Percentiles rank a stretch among this genome's conserved stretches.
These are phyloP conservation scores for Chlorops oryzae DNA, from an alignment of 1,140 invertebrate genomes.

Conservation along the genomic window DNA sequence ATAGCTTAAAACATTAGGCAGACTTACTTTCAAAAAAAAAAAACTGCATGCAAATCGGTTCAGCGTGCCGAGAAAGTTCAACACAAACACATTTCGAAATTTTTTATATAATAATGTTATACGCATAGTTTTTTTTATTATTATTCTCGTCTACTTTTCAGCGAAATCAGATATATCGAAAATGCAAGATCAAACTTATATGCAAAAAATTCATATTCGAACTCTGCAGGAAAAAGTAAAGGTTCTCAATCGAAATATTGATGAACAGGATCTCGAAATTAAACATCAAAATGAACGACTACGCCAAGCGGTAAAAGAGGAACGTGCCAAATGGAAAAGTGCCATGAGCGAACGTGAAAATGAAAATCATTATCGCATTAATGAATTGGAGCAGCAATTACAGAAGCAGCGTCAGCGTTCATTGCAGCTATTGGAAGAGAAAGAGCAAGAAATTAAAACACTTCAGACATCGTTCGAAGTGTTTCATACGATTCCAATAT, in stretches of 20 bases:
- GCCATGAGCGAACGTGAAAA: conserved; percentile 52
- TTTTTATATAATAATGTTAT: too few relatives aligned
- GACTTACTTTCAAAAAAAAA: too few relatives aligned
- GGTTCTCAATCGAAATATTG: conserved; percentile 56
- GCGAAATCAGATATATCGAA: conserved; percentile 20
- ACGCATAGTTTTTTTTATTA: too few relatives aligned
- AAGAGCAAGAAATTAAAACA: conserved; percentile 69
- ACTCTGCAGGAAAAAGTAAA: conserved; percentile 61
- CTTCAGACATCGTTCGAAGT: conserved; percentile 57
- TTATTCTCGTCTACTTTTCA: too few relatives aligned
- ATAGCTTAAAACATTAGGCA: too few relatives aligned
- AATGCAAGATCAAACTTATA: conserved; percentile 27
- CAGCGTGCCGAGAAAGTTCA: too few relatives aligned
- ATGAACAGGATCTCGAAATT: conserved; percentile 53
- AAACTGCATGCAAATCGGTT: too few relatives aligned
- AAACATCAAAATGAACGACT: conserved; percentile 52
- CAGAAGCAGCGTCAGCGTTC: conserved; percentile 72
- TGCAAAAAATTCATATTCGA: conserved; percentile 55
- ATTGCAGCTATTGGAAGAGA: conserved; percentile 68
- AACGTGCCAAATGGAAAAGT: conserved; percentile 56
- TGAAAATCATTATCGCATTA: conserved; percentile 54
- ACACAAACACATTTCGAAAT: too few relatives aligned
- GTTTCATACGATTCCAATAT: conserved; percentile 45
- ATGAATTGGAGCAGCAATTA: conserved; percentile 66
- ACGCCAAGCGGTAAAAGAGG: conserved; percentile 47